Percentiles rank a stretch among this genome's conserved stretches.
phyloP scores from a whole-genome alignment of 2,797 vertebrate genomes.

The Pipistrellus pygmaeus region DNA sequence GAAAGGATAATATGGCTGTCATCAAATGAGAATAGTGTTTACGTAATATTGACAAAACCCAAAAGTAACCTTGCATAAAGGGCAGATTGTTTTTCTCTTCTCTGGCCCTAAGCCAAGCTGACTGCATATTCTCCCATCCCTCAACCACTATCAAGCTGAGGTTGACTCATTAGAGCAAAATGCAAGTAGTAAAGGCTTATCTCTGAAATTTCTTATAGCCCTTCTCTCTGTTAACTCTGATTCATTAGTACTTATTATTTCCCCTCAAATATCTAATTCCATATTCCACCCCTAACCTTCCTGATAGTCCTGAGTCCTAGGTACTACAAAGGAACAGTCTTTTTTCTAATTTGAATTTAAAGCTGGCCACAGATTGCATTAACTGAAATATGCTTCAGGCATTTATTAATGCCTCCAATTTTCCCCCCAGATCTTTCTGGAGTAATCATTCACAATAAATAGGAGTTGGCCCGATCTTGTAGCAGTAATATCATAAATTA shows the following conservation, averaged over 20 bases:
- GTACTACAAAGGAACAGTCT: neutral
- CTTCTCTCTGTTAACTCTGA: neutral
- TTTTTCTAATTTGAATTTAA: constrained; percentile 19
- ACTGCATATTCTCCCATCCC: neutral
- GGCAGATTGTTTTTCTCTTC: neutral
- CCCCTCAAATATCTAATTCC: neutral
- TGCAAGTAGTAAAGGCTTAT: neutral
- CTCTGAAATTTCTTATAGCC: neutral
- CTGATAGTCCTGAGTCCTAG: neutral
- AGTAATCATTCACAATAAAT: neutral
- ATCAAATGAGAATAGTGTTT: constrained; percentile 56
- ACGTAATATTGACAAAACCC: neutral
- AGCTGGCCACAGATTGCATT: neutral
- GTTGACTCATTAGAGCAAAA: neutral
- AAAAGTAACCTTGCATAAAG: neutral
- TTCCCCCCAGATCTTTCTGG: neutral
- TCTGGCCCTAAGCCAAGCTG: neutral
- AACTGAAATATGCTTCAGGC: neutral
- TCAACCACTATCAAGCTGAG: neutral
- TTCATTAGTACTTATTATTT: neutral
- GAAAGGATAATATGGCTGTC: neutral
- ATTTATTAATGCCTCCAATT: neutral
- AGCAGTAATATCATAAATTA: neutral
- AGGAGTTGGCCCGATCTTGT: neutral
- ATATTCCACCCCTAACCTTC: neutral